Percentiles rank a stretch among this genome's conserved stretches.
These are phyloP conservation scores for Sebastes nivosus DNA, from an alignment of 2,797 vertebrate genomes.

Conservation along the genomic window DNA sequence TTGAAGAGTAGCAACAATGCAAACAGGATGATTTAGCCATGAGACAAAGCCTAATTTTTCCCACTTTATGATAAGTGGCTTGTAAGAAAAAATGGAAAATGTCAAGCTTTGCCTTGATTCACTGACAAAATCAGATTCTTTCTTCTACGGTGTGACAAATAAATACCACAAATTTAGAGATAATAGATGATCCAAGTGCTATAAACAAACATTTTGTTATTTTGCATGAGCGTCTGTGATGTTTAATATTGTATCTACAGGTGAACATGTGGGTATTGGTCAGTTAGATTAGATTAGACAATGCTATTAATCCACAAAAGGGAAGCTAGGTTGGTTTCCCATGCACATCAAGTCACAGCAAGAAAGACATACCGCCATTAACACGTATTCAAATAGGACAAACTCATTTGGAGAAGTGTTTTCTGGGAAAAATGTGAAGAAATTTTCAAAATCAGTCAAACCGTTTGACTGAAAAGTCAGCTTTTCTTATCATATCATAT, in stretches of 20 bases:
- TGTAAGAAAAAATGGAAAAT: not conserved
- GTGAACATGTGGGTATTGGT: not conserved
- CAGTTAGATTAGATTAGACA: not conserved
- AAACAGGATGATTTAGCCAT: slow-evolving; percentile 23
- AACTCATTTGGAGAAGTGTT: rapidly evolving
- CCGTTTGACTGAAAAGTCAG: too few relatives aligned
- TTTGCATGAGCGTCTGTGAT: not conserved
- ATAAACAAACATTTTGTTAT: slow-evolving; percentile 13
- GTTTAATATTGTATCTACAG: not conserved
- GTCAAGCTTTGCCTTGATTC: slow-evolving; percentile 13
- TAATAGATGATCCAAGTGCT: not conserved
- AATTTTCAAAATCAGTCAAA: too few relatives aligned
- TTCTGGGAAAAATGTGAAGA: too few relatives aligned
- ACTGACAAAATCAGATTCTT: slow-evolving; percentile 14
- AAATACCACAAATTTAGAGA: not conserved
- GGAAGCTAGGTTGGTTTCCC: not conserved
- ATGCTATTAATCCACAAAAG: not conserved
- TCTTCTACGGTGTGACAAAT: slow-evolving; percentile 11
- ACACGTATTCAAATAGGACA: too few relatives aligned
- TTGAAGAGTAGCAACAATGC: slow-evolving; percentile 25
- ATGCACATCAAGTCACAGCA: not conserved
- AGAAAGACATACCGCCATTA: not conserved
- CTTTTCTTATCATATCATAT: too few relatives aligned
- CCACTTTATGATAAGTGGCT: slow-evolving; percentile 24
- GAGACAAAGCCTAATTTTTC: slow-evolving; percentile 53